Conservation (phyloP, 1,140 invertebrate genomes). For the Meteorus sp. region DNA sequence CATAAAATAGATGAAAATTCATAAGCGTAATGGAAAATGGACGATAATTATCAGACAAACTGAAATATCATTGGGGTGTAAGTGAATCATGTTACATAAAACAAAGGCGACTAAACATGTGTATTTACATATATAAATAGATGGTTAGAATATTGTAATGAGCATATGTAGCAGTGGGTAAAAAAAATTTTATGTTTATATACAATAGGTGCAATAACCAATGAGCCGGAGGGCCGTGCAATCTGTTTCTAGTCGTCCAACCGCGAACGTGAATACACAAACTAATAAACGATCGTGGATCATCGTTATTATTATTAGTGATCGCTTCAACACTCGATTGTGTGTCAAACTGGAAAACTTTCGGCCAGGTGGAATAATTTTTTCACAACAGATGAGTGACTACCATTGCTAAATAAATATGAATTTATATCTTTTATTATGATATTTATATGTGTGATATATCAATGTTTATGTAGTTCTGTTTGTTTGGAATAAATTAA, state of each 20-base stretch:
- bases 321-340: constrained; percentile 29
- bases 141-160: constrained; percentile 20
- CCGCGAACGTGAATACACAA: neutral
- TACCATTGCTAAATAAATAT: too few relatives aligned
- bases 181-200: neutral
- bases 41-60: too few relatives aligned
- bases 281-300: constrained; percentile 9
- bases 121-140: constrained; percentile 22
- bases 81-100: constrained; percentile 25
- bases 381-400: constrained; percentile 21
- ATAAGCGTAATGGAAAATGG: too few relatives aligned
- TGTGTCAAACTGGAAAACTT: constrained; percentile 31
- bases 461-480: too few relatives aligned
- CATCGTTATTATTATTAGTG: constrained; percentile 25
- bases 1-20: too few relatives aligned
- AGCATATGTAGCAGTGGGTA: neutral
- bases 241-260: constrained; percentile 2
- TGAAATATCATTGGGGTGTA: constrained; percentile 17
- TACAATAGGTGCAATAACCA: constrained; percentile 1
- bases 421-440: too few relatives aligned
- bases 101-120: neutral
- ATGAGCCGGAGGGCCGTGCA: constrained; percentile 2
- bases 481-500: too few relatives aligned
- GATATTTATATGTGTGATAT: too few relatives aligned
- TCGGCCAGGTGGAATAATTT: constrained; percentile 30